Base-by-base conservation (phyloP, 2,113 vertebrate species). In the Poeciliopsis turrubarensis region DNA sequence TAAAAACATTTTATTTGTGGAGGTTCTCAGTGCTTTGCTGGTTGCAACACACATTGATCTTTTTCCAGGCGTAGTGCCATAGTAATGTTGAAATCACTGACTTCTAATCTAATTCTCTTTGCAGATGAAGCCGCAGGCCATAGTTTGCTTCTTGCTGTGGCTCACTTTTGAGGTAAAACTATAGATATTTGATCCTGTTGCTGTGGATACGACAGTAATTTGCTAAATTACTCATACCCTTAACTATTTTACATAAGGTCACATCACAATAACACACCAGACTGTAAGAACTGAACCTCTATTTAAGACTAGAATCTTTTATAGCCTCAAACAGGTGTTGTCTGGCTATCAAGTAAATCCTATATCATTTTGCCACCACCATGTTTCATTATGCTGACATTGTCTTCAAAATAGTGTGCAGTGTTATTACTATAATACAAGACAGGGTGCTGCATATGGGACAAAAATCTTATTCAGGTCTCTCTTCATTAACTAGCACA, bases 111-210 rank as follows among this genome's bases (percentile, higher is more conserved):
- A 12, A 8, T 15, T 67, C 3, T 25, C 19, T 71, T 61, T 78
- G 27, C 70, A 91, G 90, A 91, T 93, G 92, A 86, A 34, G 31
- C 66, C 29, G 13, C 85, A 41, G 51, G 70, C 51, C n/a, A 1
- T 51, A 63, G 31, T 80, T 37, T 78, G 68, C 13, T 25, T 88
- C 62, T 30, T 81, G 54, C 63, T 94, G 65, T 77, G 73, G 86
- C 85, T 94, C 77, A 17, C 68, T 32, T 80, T 87, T 65, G 76
- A 92, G 91, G 91, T 94, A 91, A 83, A 65, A 34, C n/a, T 54
- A 17, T 31, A 31, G 4, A 71, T 29, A 8, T 3, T 51, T 4
- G 15, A 1, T 34, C 22, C 7, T 57, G 2, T 57, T 10, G n/a
- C 51, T 57, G 22, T 10, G 8, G 8, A 22, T 3, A 57, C 3